These are phyloP conservation scores for Scarus forsteni DNA, from an alignment of 2,797 vertebrate genomes.

Conservation along the genomic window DNA sequence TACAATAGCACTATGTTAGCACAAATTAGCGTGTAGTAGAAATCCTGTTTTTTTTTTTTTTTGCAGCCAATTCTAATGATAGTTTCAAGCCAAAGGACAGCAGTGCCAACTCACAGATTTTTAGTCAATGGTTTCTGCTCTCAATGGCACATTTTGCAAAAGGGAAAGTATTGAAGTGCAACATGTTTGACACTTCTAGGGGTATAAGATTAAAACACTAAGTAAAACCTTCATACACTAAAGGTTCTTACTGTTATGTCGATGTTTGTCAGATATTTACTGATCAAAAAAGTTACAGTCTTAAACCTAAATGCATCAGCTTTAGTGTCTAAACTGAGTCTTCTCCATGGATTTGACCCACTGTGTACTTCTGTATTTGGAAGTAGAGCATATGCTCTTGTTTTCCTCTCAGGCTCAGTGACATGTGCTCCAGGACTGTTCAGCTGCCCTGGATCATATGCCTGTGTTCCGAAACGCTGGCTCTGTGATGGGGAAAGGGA, in stretches of 20 bases:
- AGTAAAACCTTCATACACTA: neutral
- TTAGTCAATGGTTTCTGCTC: conserved; percentile 25
- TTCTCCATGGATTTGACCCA: conserved; percentile 12
- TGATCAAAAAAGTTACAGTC: neutral
- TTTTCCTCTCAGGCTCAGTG: conserved; percentile 85
- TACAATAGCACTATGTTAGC: too few relatives aligned
- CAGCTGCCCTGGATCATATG: conserved; percentile 93
- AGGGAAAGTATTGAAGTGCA: conserved; percentile 19
- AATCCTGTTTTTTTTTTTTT: too few relatives aligned
- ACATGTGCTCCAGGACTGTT: conserved; percentile 95
- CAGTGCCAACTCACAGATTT: conserved; percentile 24
- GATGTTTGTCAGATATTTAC: conserved; percentile 4
- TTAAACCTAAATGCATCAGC: conserved; percentile 4
- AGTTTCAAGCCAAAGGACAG: conserved; percentile 2
- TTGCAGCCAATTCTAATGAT: too few relatives aligned
- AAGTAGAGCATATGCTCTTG: conserved; percentile 41
- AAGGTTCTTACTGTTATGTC: neutral
- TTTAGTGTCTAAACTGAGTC: neutral
- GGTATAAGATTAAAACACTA: conserved; percentile 4
- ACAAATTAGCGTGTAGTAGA: too few relatives aligned
- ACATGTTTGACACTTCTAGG: conserved; percentile 16
- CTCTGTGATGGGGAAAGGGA: conserved; percentile 97
- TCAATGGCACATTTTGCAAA: conserved; percentile 25
- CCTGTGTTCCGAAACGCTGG: conserved; percentile 95
- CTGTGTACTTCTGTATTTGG: conserved; percentile 16